phyloP scores from a whole-genome alignment of 2,113 vertebrate species.

The Gymnarchus niloticus region DNA sequence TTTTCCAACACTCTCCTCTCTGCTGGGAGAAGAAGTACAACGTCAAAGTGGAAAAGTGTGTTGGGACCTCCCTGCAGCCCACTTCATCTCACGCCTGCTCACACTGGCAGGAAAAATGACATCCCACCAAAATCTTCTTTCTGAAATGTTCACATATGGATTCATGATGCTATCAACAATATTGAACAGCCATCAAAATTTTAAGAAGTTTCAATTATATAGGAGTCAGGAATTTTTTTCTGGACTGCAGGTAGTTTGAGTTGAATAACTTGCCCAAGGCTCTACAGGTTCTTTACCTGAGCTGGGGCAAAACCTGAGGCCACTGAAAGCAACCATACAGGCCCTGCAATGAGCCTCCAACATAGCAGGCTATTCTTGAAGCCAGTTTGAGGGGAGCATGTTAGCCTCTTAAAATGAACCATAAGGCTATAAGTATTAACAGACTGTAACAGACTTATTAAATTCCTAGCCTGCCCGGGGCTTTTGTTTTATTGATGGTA shows the following conservation, averaged over 20 bases:
- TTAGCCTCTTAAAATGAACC: background rate
- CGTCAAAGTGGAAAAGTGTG: background rate
- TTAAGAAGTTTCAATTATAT: background rate
- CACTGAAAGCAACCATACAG: background rate
- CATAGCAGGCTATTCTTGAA: background rate
- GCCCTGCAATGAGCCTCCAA: background rate
- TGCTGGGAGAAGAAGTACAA: background rate
- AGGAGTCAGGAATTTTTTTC: background rate
- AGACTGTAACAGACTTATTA: background rate
- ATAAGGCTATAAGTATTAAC: background rate
- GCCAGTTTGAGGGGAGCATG: background rate
- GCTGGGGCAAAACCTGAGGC: background rate
- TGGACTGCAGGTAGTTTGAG: too few relatives aligned
- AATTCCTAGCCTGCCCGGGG: background rate
- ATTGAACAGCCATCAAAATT: background rate
- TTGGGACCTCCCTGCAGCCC: background rate
- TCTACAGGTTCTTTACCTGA: too few relatives aligned
- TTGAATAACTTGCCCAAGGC: background rate
- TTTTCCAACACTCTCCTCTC: slow-evolving; percentile 29
- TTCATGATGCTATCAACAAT: background rate
- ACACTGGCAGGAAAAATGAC: background rate
- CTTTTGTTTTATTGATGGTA: background rate
- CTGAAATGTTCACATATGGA: background rate
- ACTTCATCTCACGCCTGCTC: slow-evolving; percentile 28
- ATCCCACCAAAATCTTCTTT: background rate